phyloP scores from a whole-genome alignment of 1,140 invertebrate genomes.

The Elymnias hypermnestra region DNA sequence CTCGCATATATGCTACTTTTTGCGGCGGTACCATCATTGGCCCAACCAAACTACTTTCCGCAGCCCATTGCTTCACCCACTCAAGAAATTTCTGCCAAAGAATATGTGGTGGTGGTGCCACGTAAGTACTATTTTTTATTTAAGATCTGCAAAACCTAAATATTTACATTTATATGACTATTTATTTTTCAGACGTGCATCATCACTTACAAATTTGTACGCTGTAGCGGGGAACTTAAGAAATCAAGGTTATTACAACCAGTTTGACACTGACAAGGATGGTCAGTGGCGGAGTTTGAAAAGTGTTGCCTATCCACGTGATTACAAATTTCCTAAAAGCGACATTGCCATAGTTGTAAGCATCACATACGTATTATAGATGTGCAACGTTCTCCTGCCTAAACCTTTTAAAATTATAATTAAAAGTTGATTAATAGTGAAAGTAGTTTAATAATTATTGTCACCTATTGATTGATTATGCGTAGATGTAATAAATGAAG shows the following conservation, averaged over 20 bases:
- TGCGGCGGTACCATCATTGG: slow-evolving; percentile 42
- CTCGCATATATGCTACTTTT: slow-evolving; percentile 27
- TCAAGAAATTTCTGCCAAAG: slow-evolving; percentile 23
- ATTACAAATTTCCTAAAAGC: slow-evolving; percentile 36
- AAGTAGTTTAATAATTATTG: too few relatives aligned
- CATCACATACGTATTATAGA: slow-evolving; percentile 11
- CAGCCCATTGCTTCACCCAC: slow-evolving; percentile 49
- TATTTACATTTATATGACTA: too few relatives aligned
- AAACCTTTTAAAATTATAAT: background rate
- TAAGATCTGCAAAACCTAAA: too few relatives aligned
- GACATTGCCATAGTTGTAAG: slow-evolving; percentile 46
- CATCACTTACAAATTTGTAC: too few relatives aligned
- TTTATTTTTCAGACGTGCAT: too few relatives aligned
- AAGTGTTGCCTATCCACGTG: slow-evolving; percentile 24
- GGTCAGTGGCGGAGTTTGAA: slow-evolving; percentile 43
- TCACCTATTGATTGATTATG: too few relatives aligned
- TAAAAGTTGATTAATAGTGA: background rate
- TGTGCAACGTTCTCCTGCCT: too few relatives aligned
- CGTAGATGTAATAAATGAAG: too few relatives aligned
- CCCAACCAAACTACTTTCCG: slow-evolving; percentile 38
- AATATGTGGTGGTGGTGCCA: slow-evolving; percentile 19
- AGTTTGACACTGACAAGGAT: slow-evolving; percentile 12
- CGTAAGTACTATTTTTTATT: slow-evolving; percentile 11
- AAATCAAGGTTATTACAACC: slow-evolving; percentile 15
- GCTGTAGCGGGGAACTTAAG: slow-evolving; percentile 40